Evolutionary conservation across 1,140 invertebrate genomes (phyloP), one percentile per base, ranked within the genome.

Genomic region (Ceratitis capitata): DNA sequence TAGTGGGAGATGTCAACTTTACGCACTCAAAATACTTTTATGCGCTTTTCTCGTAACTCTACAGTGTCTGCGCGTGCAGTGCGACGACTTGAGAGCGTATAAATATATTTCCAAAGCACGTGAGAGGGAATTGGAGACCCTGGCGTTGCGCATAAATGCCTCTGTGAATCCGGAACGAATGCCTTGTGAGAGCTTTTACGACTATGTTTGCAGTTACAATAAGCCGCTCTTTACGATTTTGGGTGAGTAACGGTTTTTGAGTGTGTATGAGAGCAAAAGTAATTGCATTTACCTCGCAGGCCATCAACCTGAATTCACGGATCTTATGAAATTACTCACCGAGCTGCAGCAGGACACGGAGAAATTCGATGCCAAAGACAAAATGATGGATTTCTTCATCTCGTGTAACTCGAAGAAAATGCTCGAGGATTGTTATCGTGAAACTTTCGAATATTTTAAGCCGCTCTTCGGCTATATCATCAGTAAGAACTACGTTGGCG

Each of bases 141-240:
- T 91, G 47, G 89, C 90, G 1, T 69, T 84, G 58, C 88, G 87
- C 0, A 23, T 91, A 45, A 85, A 89, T 56, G 85, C 87, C 9
- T 91, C 90, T 1, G 87, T 91, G 0, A 90, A 91, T 58, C 29
- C 83, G 12, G 87, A 88, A 42, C 88, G 89, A 56, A 88, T 88
- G 29, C 88, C 90, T 12, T 91, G 90, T n/a, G 89, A 91, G 9
- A 90, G 86, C 16, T 91, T 89, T 82, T 91, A 82, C 61, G 90
- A 91, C 83, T 89, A 91, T 39, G 90, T 90, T n/a, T 91, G 90
- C 69, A 91, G 89, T 82, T 87, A 87, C 3, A 90, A 90, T 87
- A 83, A 87, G 5, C 89, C 90, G 1, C 83, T 91, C 1, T 91
- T 90, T 51, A 89, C 90, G 0, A 83, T 91, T 0, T 88, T 91